Base-by-base conservation (phyloP, 1,140 invertebrate genomes). In the Notospermus geniculatus region DNA sequence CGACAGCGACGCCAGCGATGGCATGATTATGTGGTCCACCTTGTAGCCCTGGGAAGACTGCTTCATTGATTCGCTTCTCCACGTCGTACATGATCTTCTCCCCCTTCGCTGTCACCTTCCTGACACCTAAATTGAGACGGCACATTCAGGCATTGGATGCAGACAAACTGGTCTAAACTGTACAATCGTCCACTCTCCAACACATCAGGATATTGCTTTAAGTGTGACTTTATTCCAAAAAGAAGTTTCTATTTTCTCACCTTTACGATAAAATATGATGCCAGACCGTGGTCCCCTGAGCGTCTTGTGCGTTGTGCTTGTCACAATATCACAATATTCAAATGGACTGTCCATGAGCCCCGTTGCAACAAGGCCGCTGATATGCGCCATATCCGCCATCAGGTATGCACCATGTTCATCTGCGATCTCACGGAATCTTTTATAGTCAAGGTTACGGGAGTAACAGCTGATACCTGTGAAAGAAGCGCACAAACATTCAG, bases 321-420 rank as follows among this genome's bases (percentile, higher is more conserved):
- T 91, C 7, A 98, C 95, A 73, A 99, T 86, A 80, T 99, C 94
- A 72, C 91, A 90, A 73, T 91, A 90, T 71, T 94, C 88, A 77
- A 98, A 97, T 0, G 95, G 95, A 79, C 89, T 91, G 15, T 94
- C 90, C 55, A 91, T 90, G 4, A 94, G 74, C 52, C 88, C 87
- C 68, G 92, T 91, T 52, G 94, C 91, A 1, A 98, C 93, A 29
- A 97, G 82, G 22, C 95, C 95, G 65, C 91, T 89, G 53, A 98
- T 88, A 77, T 97, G 95, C 15, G 94, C 91, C 93, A 98, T 98
- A 77, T 98, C 95, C 45, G 92, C 89, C 83, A 97, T 87, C n/a
- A 98, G 74, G 71, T 91, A 90, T 0, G 93, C 89, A 39, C 89
- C 90, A 70, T 89, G 89, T 65, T 91, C 88, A 80, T 95, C 86